Evolutionary conservation across 2,113 vertebrate species (phyloP).

Genomic region (Murina feae): DNA sequence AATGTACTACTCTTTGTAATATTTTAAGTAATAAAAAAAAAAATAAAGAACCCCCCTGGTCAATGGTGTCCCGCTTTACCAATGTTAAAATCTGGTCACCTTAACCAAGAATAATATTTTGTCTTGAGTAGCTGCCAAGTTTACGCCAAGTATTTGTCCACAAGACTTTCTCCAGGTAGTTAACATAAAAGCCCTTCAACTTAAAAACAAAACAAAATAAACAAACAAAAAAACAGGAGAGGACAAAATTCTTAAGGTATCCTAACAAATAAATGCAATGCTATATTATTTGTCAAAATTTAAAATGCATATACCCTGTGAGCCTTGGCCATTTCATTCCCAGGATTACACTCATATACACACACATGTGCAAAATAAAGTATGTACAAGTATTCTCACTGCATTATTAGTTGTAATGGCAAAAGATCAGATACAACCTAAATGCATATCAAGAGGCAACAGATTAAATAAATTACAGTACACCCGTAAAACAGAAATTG

Average conservation of each 20-base stretch:
- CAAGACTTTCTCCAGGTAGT: not conserved
- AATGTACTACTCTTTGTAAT: no score
- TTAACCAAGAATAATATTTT: no score
- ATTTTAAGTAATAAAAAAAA: no score
- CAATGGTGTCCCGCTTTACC: no score
- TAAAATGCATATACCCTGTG: not conserved
- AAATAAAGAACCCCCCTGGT: no score
- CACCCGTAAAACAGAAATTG: not conserved
- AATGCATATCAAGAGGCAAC: not conserved
- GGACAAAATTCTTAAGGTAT: not conserved
- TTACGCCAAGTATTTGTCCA: not conserved
- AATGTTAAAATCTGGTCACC: no score
- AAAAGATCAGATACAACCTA: not conserved
- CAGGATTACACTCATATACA: not conserved
- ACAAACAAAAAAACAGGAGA: not conserved
- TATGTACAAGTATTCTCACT: not conserved
- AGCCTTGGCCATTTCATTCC: not conserved
- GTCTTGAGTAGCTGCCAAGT: not conserved
- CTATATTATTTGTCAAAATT: not conserved
- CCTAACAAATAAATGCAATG: not conserved
- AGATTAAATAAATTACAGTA: not conserved
- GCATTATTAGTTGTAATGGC: not conserved
- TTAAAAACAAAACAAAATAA: not conserved
- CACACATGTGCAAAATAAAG: not conserved
- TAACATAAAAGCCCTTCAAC: not conserved